A percentile compares a stretch with the other conserved stretches of the same genome.
Conservation (phyloP, 2,888 invertebrate species). For the Leucania comma region DNA sequence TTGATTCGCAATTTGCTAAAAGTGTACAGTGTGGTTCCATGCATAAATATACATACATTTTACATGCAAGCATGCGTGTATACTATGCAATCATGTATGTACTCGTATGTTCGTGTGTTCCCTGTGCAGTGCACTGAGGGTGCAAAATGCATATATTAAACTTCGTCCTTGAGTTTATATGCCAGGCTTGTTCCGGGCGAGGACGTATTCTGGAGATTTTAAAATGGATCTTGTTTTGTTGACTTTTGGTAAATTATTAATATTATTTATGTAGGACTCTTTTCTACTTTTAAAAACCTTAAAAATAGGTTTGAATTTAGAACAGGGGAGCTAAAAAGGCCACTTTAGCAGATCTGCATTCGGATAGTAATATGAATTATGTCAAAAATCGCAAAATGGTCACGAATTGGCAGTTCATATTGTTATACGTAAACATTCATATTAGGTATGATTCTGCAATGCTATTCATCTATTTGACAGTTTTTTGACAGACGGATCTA, state of each 20-base stretch:
- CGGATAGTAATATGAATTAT: too few species aligned
- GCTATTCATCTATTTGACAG: too few species aligned
- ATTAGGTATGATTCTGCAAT: too few species aligned
- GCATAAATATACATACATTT: conserved; percentile 72
- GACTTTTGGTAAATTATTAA: not conserved
- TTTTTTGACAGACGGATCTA: too few species aligned
- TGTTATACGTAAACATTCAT: too few species aligned
- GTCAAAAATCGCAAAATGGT: too few species aligned
- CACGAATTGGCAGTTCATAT: too few species aligned
- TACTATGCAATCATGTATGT: conserved; percentile 23
- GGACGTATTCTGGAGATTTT: conserved; percentile 63
- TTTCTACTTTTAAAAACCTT: too few species aligned
- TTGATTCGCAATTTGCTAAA: conserved; percentile 56
- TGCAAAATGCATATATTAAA: conserved; percentile 77
- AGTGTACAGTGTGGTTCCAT: conserved; percentile 53
- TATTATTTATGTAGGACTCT: too few species aligned
- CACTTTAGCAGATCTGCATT: too few species aligned
- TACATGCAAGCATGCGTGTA: conserved; percentile 44
- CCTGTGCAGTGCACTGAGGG: conserved; percentile 53
- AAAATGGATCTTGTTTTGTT: not conserved
- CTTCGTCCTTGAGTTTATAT: conserved; percentile 68
- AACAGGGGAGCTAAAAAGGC: too few species aligned
- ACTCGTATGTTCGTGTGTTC: conserved; percentile 18
- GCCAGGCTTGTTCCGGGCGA: conserved; percentile 57
- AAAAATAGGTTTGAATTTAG: too few species aligned